These are phyloP conservation scores for Chrysolina oricalcia DNA, from an alignment of 2,888 invertebrate genomes.

Conservation along the genomic window DNA sequence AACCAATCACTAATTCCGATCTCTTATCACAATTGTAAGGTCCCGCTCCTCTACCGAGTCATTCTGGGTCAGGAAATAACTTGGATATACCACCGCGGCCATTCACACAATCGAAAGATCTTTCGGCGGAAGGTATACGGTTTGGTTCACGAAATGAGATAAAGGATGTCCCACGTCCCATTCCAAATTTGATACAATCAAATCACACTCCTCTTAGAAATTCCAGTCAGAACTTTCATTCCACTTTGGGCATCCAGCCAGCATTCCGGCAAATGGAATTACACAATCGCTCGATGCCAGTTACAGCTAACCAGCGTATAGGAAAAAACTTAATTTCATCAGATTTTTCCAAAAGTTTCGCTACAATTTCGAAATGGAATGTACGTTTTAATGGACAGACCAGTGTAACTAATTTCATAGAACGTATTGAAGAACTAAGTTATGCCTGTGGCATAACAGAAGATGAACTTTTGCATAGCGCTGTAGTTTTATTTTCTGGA, in stretches of 20 bases:
- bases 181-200: background rate
- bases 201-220: background rate
- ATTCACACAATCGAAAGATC: background rate
- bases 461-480: constrained; percentile 39
- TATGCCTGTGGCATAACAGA: constrained; percentile 39
- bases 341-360: constrained; percentile 13
- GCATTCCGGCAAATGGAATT: constrained; percentile 9
- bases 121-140: background rate
- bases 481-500: constrained; percentile 49
- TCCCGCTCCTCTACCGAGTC: background rate
- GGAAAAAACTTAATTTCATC: background rate
- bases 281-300: background rate
- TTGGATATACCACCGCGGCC: background rate
- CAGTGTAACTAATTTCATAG: constrained; percentile 44
- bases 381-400: constrained; percentile 28
- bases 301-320: background rate
- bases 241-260: background rate
- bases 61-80: background rate
- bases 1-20: background rate
- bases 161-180: background rate
- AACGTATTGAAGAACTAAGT: constrained; percentile 47
- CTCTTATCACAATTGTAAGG: constrained; percentile 1
- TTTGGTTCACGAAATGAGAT: background rate
- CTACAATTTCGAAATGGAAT: constrained; percentile 37
- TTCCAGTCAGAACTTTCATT: constrained; percentile 1